Evolutionary conservation across 2,113 vertebrate genomes (phyloP), one percentile per base, ranked within the genome.

Genomic region (Aphyosemion australe): DNA sequence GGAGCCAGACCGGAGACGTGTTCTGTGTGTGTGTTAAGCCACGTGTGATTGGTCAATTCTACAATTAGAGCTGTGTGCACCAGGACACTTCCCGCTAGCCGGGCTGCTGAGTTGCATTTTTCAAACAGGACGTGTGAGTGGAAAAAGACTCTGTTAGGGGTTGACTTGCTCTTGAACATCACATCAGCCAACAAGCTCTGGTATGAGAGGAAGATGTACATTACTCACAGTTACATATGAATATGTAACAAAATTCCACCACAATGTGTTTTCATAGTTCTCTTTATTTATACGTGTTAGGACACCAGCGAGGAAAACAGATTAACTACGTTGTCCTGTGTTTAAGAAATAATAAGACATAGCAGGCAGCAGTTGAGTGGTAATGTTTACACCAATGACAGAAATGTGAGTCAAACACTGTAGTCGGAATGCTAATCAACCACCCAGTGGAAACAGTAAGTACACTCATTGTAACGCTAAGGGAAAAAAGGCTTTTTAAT

Each of bases 181-280:
- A 26, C 26, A 4, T 26, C 5, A 26, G 26, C 26, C 26, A 26
- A 26, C 26, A 26, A 26, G 26, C 26, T 26, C 26, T 26, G 26
- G 26, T 26, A n/a, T n/a, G n/a, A n/a, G n/a, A n/a, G n/a, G n/a
- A 5, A 26, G 26, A 26, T 26, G 1, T 26, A 26, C 26, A 26
- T 26, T 26, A 26, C 26, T 76, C 39, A 9, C 18, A 71, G 68
- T 80, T 47, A 65, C 71, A 63, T 45, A 62, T 65, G 64, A 61
- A 77, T 78, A 16, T 61, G 4, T 79, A n/a, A n/a, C n/a, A n/a
- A n/a, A n/a, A n/a, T n/a, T n/a, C n/a, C n/a, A n/a, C n/a, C n/a
- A n/a, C n/a, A 61, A 77, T 78, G 18, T 61, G 4, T 79, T 69
- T 8, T 26, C 26, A 4, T n/a, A n/a, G n/a, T 5, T 26, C 26